phyloP scores from a whole-genome alignment of 2,888 invertebrate species.

The Elysia crispata region DNA sequence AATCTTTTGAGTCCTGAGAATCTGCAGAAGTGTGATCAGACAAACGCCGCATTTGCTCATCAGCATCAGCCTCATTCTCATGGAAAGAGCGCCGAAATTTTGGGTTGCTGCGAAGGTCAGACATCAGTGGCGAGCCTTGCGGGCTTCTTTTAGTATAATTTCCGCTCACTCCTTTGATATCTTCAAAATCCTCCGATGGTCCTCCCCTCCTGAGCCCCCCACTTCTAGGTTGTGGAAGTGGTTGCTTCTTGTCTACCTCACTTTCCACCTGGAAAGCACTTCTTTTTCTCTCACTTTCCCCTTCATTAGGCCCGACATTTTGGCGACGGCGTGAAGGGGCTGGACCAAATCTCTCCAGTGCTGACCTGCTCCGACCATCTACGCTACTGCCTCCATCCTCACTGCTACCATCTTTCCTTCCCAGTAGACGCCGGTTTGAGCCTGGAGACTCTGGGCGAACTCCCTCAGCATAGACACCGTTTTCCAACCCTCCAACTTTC shows the following conservation, averaged over 20 bases:
- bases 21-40: slow-evolving; percentile 57
- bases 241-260: not conserved
- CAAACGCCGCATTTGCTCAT: slow-evolving; percentile 61
- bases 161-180: not conserved
- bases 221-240: not conserved
- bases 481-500: slow-evolving; percentile 43
- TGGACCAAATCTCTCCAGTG: slow-evolving; percentile 46
- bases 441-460: slow-evolving; percentile 12
- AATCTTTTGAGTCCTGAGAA: slow-evolving; percentile 36
- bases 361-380: slow-evolving; percentile 24
- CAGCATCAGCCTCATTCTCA: slow-evolving; percentile 65
- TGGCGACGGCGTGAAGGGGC: slow-evolving; percentile 3
- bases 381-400: slow-evolving; percentile 9
- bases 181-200: not conserved
- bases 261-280: not conserved
- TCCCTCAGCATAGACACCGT: slow-evolving; percentile 17
- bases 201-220: not conserved
- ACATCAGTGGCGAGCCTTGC: slow-evolving; percentile 60
- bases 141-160: not conserved
- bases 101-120: slow-evolving; percentile 61
- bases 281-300: not conserved
- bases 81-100: slow-evolving; percentile 63
- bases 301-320: not conserved
- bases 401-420: not conserved
- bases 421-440: slow-evolving; percentile 33